Evolutionary conservation across 2,113 vertebrate species (phyloP).

Genomic region (Strix uralensis): DNA sequence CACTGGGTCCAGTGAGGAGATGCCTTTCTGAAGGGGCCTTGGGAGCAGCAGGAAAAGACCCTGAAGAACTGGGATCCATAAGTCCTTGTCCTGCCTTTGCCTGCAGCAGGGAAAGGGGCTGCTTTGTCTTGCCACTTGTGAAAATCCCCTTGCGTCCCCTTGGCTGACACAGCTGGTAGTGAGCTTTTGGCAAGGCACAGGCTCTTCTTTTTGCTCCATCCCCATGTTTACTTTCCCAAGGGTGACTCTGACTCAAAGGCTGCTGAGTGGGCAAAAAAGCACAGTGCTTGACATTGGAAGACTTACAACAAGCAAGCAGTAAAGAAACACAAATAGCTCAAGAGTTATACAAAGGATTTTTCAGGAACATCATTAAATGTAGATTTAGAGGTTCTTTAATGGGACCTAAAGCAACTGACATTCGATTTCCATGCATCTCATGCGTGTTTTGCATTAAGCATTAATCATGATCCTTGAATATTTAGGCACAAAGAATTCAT

Average conservation of each 20-base stretch:
- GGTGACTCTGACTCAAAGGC: fast-evolving
- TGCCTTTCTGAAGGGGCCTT: not conserved
- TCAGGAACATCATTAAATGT: not conserved
- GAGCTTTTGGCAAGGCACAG: not conserved
- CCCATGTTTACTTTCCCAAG: fast-evolving
- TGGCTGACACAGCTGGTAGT: not conserved
- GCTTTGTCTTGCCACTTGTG: not conserved
- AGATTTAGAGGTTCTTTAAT: not conserved
- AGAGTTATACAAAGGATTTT: not conserved
- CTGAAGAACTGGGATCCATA: not conserved
- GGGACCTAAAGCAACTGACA: not conserved
- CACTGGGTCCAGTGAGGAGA: not conserved
- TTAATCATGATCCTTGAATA: constrained; percentile 11
- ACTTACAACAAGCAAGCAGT: not conserved
- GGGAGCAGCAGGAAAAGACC: not conserved
- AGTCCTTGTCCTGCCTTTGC: not conserved
- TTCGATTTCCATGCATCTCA: not conserved
- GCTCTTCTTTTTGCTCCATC: not conserved
- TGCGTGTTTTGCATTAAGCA: not conserved
- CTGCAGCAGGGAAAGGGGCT: not conserved
- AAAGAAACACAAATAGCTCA: not conserved
- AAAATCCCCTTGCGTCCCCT: not conserved
- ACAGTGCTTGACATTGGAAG: not conserved
- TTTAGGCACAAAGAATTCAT: constrained; percentile 31
- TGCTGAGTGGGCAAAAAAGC: not conserved